Percentiles rank a stretch among this genome's conserved stretches.
These are phyloP conservation scores for Hiodon alosoides DNA, from an alignment of 2,113 vertebrate genomes.

Conservation along the genomic window DNA sequence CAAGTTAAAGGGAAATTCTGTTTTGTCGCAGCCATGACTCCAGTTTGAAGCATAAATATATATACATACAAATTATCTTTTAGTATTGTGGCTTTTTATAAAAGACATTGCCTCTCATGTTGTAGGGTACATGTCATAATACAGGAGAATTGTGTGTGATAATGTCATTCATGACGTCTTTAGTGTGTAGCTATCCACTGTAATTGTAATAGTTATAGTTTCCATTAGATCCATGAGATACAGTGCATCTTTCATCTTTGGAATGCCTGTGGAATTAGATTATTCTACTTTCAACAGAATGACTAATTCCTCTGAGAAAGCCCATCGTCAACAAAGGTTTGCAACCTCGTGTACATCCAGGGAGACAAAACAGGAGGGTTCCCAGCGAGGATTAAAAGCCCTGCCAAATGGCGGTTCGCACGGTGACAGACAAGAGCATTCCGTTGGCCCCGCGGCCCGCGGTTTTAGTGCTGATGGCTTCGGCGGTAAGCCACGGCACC, in stretches of 20 bases:
- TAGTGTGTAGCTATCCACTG: no score
- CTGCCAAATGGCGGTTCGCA: neutral
- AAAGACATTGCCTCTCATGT: no score
- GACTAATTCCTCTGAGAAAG: neutral
- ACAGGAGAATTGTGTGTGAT: no score
- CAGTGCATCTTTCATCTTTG: no score
- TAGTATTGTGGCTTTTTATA: neutral
- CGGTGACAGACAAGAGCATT: conserved; percentile 49
- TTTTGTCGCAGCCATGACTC: no score
- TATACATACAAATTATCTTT: neutral
- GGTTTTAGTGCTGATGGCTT: conserved; percentile 52
- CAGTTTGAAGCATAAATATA: no score
- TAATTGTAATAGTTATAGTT: no score
- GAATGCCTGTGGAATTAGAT: no score
- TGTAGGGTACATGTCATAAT: no score
- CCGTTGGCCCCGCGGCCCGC: conserved; percentile 50
- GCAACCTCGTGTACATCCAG: neutral
- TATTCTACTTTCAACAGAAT: neutral
- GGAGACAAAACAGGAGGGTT: neutral
- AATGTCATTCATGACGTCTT: no score
- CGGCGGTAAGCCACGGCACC: conserved; percentile 51
- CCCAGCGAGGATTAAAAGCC: neutral
- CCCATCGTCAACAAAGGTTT: neutral
- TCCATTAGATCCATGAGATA: no score
- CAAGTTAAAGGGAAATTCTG: neutral